Evolutionary conservation across 2,888 invertebrate genomes (phyloP).

Genomic region (Dione juno): DNA sequence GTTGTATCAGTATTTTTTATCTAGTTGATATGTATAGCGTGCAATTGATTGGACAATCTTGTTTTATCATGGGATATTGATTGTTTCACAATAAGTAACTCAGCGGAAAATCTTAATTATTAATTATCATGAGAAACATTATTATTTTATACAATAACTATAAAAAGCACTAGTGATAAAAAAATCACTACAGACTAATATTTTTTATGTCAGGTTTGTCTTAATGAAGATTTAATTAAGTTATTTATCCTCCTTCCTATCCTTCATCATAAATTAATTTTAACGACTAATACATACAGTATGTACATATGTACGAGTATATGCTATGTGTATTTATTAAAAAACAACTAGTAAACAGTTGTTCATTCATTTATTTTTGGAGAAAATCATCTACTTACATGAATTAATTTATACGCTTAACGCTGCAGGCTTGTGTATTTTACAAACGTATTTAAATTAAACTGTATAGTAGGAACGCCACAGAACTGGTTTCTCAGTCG

Average conservation of each 20-base stretch:
- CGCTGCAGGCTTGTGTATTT: background rate
- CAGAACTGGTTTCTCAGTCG: constrained; percentile 43
- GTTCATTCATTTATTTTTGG: background rate
- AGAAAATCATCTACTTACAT: background rate
- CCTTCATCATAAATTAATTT: too few relatives aligned
- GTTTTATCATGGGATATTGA: constrained; percentile 44
- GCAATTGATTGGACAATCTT: constrained; percentile 44
- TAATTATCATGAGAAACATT: constrained; percentile 24
- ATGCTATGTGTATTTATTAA: too few relatives aligned
- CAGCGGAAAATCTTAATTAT: constrained; percentile 27
- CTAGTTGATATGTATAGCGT: constrained; percentile 46
- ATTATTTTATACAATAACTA: background rate
- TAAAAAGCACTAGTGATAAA: too few relatives aligned
- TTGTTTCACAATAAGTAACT: constrained; percentile 39
- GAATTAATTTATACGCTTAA: background rate
- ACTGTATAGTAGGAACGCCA: constrained; percentile 33
- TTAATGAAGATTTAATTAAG: background rate
- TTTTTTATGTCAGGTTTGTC: background rate
- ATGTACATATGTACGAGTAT: too few relatives aligned
- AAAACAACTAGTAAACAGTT: too few relatives aligned
- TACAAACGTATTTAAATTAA: background rate
- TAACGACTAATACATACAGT: too few relatives aligned
- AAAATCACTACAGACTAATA: too few relatives aligned
- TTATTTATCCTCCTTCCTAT: background rate
- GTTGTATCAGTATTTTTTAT: constrained; percentile 26